A percentile compares a stretch with the other conserved stretches of the same genome.
Evolutionary conservation across 2,797 vertebrate species (phyloP).

Genomic region (Phrynocephalus vlangalii): DNA sequence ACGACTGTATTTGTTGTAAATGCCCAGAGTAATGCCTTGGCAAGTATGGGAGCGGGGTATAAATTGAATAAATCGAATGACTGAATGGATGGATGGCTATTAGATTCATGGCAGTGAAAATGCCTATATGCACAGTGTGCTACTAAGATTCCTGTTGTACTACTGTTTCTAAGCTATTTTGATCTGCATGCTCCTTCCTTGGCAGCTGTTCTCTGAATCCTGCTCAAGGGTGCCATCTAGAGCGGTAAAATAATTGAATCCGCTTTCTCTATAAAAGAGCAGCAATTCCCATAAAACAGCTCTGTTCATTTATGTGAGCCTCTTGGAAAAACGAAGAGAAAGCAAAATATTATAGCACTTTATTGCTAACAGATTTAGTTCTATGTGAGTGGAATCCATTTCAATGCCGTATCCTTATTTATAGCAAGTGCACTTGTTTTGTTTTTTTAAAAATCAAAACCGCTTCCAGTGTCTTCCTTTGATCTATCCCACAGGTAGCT

Average conservation of each 20-base stretch:
- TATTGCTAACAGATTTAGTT: too few species aligned
- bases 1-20: too few species aligned
- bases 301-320: too few species aligned
- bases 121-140: accelerated
- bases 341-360: too few species aligned
- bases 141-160: not conserved
- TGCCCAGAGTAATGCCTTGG: too few species aligned
- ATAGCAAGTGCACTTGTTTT: too few species aligned
- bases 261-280: too few species aligned
- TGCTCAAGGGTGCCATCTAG: slow-evolving; percentile 4
- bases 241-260: not conserved
- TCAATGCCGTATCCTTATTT: not conserved
- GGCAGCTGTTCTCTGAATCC: slow-evolving; percentile 1
- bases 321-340: too few species aligned
- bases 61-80: too few species aligned
- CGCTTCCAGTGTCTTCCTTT: not conserved
- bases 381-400: too few species aligned
- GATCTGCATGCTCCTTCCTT: not conserved
- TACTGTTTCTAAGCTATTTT: not conserved
- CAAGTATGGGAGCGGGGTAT: too few species aligned
- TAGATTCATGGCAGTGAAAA: not conserved
- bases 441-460: not conserved
- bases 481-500: not conserved
- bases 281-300: too few species aligned
- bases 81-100: not conserved